A percentile compares a stretch with the other conserved stretches of the same genome.
Conservation (phyloP, 2,797 vertebrate genomes). For the Nannoperca australis region DNA sequence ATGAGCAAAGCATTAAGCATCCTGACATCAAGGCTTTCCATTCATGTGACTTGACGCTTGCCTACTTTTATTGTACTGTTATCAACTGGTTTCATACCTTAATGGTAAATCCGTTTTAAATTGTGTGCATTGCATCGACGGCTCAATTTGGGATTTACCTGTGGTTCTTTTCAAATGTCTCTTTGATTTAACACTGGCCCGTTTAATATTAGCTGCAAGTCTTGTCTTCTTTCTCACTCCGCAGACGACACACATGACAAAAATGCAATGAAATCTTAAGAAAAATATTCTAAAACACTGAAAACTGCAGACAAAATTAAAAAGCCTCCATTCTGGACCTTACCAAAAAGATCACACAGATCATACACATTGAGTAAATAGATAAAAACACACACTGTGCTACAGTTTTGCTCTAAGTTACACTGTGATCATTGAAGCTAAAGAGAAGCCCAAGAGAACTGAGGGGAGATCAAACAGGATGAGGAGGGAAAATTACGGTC, state of each 20-base stretch:
- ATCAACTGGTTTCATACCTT: not conserved
- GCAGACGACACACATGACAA: not conserved
- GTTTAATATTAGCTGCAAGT: too few species aligned
- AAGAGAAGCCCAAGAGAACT: not conserved
- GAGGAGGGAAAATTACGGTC: slow-evolving; percentile 64
- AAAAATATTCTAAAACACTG: not conserved
- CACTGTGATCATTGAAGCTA: slow-evolving; percentile 27
- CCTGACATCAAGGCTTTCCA: not conserved
- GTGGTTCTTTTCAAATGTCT: not conserved
- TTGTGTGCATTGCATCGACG: too few species aligned
- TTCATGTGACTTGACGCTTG: not conserved
- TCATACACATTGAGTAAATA: not conserved
- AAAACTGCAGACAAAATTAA: not conserved
- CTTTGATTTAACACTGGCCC: not conserved
- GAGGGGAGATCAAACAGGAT: slow-evolving; percentile 74
- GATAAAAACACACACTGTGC: not conserved
- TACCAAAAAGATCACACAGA: not conserved
- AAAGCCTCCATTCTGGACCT: not conserved
- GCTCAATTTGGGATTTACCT: not conserved
- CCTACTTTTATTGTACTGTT: not conserved
- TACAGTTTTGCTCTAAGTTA: not conserved
- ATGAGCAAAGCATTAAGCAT: too few species aligned
- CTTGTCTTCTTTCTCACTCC: not conserved
- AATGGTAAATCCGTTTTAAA: not conserved
- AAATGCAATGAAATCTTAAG: not conserved